Evolutionary conservation across 2,113 vertebrate genomes (phyloP).

Genomic region (Scomber japonicus): DNA sequence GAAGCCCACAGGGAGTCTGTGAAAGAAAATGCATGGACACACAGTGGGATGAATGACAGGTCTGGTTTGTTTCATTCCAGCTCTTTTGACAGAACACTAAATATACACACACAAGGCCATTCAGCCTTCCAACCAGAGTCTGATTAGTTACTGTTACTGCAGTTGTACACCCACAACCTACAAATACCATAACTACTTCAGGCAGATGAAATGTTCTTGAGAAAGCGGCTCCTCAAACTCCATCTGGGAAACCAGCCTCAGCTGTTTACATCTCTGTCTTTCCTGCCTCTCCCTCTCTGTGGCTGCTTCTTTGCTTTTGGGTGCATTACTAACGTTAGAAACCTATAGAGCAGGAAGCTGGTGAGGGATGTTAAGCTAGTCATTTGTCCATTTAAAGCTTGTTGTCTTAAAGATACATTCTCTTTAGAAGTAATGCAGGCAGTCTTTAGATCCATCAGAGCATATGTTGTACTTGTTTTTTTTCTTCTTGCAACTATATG

Average conservation of each 20-base stretch:
- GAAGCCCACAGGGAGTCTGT: not conserved
- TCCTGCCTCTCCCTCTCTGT: not conserved
- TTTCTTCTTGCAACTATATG: too few species aligned
- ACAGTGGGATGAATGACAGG: accelerated
- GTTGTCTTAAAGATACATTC: not conserved
- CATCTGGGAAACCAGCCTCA: constrained; percentile 35
- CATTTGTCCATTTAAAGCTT: not conserved
- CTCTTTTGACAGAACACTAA: constrained; percentile 3
- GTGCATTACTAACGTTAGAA: not conserved
- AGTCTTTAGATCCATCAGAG: too few species aligned
- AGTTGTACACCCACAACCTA: constrained; percentile 1
- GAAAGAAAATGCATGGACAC: not conserved
- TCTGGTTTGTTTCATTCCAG: constrained; percentile 1
- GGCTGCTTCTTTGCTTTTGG: not conserved
- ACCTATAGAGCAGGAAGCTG: not conserved
- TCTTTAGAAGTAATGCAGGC: too few species aligned
- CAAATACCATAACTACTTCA: not conserved
- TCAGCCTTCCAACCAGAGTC: not conserved
- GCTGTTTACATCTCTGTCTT: constrained; percentile 22
- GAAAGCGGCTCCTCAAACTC: not conserved
- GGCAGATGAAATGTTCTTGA: not conserved
- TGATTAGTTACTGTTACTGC: constrained; percentile 17
- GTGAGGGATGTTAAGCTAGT: not conserved
- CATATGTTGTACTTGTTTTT: too few species aligned
- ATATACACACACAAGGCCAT: not conserved